These are phyloP conservation scores for Orthosia cruda DNA, from an alignment of 2,888 invertebrate species.

Conservation along the genomic window DNA sequence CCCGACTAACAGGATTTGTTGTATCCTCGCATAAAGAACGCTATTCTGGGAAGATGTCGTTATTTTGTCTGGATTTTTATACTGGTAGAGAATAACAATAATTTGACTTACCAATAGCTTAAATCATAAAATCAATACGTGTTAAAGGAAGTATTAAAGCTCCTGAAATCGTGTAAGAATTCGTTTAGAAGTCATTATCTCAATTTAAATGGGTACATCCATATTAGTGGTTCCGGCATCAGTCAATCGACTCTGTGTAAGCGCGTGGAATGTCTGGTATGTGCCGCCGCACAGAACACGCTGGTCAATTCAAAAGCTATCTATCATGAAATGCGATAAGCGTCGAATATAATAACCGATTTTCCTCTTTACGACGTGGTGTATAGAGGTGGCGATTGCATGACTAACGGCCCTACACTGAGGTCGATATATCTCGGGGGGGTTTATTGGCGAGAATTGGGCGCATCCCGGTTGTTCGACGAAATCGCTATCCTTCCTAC, in stretches of 20 bases:
- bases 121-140: constrained; percentile 34
- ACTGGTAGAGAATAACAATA: constrained; percentile 4
- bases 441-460: constrained; percentile 91
- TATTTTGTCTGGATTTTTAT: background rate
- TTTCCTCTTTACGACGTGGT: constrained; percentile 79
- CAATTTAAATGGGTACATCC: constrained; percentile 76
- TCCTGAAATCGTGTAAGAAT: constrained; percentile 65
- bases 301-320: constrained; percentile 84
- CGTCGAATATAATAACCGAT: constrained; percentile 76
- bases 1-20: constrained; percentile 48
- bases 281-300: constrained; percentile 78
- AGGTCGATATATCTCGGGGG: constrained; percentile 87
- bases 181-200: constrained; percentile 72
- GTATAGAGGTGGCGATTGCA: constrained; percentile 83
- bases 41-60: constrained; percentile 12
- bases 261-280: constrained; percentile 80
- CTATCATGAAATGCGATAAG: constrained; percentile 79
- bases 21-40: constrained; percentile 16
- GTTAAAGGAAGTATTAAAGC: constrained; percentile 52
- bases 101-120: constrained; percentile 4
- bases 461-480: constrained; percentile 91
- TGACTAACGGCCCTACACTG: constrained; percentile 76
- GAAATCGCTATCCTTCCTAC: constrained; percentile 90
- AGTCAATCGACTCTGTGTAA: constrained; percentile 79
- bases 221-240: constrained; percentile 78